These are phyloP conservation scores for Apeltes quadracus DNA, from an alignment of 2,113 vertebrate genomes.

Conservation along the genomic window DNA sequence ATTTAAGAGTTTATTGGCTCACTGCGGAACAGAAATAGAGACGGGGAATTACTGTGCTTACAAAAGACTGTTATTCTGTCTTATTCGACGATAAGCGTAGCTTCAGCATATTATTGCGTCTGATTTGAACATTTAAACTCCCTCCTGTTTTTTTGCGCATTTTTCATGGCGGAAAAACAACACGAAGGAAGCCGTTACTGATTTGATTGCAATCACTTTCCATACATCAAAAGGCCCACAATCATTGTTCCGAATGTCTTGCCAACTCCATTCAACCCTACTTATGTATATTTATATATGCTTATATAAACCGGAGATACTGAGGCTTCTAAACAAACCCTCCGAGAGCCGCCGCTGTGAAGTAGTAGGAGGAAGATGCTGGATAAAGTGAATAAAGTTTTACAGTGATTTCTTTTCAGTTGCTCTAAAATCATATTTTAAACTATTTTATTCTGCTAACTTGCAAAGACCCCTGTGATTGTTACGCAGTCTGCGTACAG, in stretches of 20 bases:
- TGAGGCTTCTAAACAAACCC: neutral
- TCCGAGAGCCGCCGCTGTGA: neutral
- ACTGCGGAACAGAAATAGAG: neutral
- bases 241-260: neutral
- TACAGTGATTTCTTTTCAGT: neutral
- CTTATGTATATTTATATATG: neutral
- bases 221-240: neutral
- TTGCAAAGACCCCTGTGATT: neutral
- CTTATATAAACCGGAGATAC: neutral
- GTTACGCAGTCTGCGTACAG: no score
- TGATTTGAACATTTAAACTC: slow-evolving; percentile 10
- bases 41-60: neutral
- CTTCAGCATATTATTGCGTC: slow-evolving; percentile 8
- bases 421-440: slow-evolving; percentile 3
- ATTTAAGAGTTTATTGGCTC: neutral
- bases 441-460: neutral
- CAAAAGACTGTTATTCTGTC: neutral
- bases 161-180: neutral
- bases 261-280: neutral
- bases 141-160: neutral
- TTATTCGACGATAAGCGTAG: no score
- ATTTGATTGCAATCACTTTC: slow-evolving; percentile 27
- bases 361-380: neutral
- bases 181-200: neutral
- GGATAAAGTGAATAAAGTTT: neutral